Evolutionary conservation across 2,797 vertebrate species (phyloP), one percentile per base, ranked within the genome.

Genomic region (Enteromius paludinosus): DNA sequence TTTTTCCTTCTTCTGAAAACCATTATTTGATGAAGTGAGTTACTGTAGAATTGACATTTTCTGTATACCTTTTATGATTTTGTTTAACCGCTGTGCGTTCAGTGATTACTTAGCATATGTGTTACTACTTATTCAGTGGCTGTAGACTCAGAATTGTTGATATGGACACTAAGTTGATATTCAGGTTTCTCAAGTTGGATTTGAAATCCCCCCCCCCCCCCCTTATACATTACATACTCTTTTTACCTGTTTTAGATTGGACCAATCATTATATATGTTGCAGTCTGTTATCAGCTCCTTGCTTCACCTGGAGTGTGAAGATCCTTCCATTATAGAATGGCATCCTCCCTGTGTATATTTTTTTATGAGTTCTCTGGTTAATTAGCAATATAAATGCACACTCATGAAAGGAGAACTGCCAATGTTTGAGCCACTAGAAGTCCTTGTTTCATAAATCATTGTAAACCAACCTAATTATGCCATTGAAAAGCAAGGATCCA

Each of bases 71-170:
- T 78, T 73, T 61, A 66, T 59, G 11, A 74, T 82, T 35, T 69
- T 72, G 66, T 76, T 49, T 41, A 35, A 78, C 43, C 75, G 43
- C 43, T 78, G 74, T 71, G 23, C 14, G 7, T 81, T 83, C 70
- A 79, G 75, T 85, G 80, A 45, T 62, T 76, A 38, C 74, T 83
- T 82, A 85, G 80, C 79, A 78, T 43, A 68, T 41, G 61, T 84
- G 47, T 84, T 71, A 41, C 68, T 54, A 72, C 66, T 78, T 72
- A 10, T 61, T 66, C 69, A 64, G 41, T 49, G 75, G 69, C 61
- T 82, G 45, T 73, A 68, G 66, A 54, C 20, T 78, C 52, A 56
- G 56, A 75, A 77, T 59, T 38, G 45, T 79, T 38, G 28, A 38
- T 10, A 18, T 66, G 43, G 61, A 59, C 54, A n/a, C 41, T 20